Evolutionary conservation across 2,113 vertebrate genomes (phyloP).

Genomic region (Merops nubicus): DNA sequence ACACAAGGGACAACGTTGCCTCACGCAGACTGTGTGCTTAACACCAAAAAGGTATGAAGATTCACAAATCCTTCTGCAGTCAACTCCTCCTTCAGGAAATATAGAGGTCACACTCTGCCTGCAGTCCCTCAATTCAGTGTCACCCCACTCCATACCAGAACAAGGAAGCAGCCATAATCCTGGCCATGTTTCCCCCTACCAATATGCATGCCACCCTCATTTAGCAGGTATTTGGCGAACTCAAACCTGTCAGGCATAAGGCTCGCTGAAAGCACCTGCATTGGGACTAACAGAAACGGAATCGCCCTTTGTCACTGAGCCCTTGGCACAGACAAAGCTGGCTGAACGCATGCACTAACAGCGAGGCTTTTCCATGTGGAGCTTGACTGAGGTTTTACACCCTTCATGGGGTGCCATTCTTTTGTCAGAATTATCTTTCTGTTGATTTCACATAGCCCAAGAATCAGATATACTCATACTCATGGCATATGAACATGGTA

Average conservation of each 20-base stretch:
- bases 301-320: neutral
- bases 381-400: neutral
- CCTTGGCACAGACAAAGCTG: neutral
- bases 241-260: neutral
- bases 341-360: neutral
- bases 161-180: neutral
- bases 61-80: neutral
- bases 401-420: neutral
- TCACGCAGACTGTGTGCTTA: neutral
- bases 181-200: neutral
- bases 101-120: neutral
- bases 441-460: neutral
- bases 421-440: neutral
- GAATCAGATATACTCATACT: neutral
- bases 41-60: neutral
- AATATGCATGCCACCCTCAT: neutral
- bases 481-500: neutral
- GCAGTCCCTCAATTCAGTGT: neutral
- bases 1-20: neutral
- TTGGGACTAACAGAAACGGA: neutral
- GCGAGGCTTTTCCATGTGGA: neutral
- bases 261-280: neutral
- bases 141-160: neutral
- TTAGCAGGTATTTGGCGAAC: neutral
- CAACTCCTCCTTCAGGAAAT: neutral